Percentiles rank a stretch among this genome's conserved stretches.
Evolutionary conservation across 2,113 vertebrate species (phyloP).

Genomic region (Sceloporus undulatus): DNA sequence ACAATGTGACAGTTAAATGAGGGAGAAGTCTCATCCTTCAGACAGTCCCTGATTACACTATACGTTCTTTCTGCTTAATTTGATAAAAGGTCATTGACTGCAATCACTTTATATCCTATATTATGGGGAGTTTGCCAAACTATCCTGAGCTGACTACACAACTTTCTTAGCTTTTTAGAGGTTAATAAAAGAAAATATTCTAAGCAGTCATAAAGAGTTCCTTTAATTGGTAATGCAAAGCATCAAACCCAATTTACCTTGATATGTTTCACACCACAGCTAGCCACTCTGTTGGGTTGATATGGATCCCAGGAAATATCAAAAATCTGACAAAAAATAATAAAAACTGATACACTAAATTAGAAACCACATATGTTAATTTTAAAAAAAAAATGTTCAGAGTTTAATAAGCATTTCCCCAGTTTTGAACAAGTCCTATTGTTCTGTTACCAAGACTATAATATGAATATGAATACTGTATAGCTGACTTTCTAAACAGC

Average conservation of each 20-base stretch:
- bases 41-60: neutral
- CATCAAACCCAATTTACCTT: slow-evolving; percentile 85
- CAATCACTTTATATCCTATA: neutral
- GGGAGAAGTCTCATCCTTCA: too few species aligned
- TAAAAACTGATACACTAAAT: slow-evolving; percentile 50
- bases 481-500: neutral
- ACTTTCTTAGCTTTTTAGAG: slow-evolving; percentile 22
- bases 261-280: slow-evolving; percentile 98
- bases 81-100: slow-evolving; percentile 12
- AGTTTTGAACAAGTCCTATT: slow-evolving; percentile 18
- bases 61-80: slow-evolving; percentile 1
- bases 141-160: neutral
- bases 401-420: slow-evolving; percentile 36
- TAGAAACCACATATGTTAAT: slow-evolving; percentile 21
- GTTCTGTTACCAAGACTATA: neutral
- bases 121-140: neutral
- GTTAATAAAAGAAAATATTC: neutral
- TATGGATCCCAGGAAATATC: slow-evolving; percentile 95
- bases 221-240: slow-evolving; percentile 11
- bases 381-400: neutral
- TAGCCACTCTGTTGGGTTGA: slow-evolving; percentile 90
- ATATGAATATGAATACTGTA: neutral
- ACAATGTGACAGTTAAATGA: too few species aligned
- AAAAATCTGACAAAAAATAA: slow-evolving; percentile 89
- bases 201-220: slow-evolving; percentile 23